Evolutionary conservation across 2,888 invertebrate genomes (phyloP).

Genomic region (Amiota minor): DNA sequence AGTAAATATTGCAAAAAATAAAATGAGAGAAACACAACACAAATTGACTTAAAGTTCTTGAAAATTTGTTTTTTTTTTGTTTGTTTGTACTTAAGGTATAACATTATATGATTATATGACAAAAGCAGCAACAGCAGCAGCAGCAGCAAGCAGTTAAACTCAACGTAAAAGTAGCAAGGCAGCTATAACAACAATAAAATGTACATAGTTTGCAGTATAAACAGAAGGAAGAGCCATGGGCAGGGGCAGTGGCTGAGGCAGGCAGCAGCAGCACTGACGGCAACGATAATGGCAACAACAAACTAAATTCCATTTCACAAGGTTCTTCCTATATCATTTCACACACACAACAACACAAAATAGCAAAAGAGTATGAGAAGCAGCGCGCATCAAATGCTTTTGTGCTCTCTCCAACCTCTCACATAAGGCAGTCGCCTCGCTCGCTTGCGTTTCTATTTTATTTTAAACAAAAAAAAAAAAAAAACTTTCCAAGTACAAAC

Average conservation of each 20-base stretch:
- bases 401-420: not conserved
- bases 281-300: conserved; percentile 41
- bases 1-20: not conserved
- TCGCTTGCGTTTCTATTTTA: conserved; percentile 1
- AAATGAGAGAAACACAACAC: not conserved
- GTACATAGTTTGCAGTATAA: too few relatives aligned
- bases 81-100: not conserved
- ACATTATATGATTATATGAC: conserved; percentile 35
- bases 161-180: too few relatives aligned
- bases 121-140: conserved; percentile 36
- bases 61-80: not conserved
- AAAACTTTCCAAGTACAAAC: conserved; percentile 26
- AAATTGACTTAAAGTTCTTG: not conserved
- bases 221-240: too few relatives aligned
- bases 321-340: conserved; percentile 71
- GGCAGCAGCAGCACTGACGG: conserved; percentile 34
- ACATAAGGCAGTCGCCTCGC: not conserved
- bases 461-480: too few relatives aligned
- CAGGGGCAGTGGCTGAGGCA: too few relatives aligned
- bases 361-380: conserved; percentile 31
- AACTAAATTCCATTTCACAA: conserved; percentile 69
- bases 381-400: not conserved
- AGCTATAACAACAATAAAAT: conserved; percentile 40
- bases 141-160: too few relatives aligned
- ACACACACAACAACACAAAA: conserved; percentile 34